Base-by-base conservation (phyloP, 2,113 vertebrate genomes). In the Cebus imitator region DNA sequence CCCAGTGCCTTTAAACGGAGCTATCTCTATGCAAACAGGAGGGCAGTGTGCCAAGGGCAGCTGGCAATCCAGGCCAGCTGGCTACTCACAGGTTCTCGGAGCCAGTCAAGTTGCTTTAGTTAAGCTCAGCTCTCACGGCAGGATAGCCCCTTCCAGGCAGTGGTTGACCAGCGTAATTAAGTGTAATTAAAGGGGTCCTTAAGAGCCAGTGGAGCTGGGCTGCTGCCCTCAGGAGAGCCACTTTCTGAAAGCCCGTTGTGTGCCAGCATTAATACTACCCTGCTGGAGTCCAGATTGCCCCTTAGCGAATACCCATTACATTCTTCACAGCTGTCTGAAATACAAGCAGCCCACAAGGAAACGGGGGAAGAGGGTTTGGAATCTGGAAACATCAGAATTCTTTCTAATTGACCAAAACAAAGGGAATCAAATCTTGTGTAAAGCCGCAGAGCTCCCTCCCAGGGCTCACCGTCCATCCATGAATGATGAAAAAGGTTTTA, bases 401-500 rank as follows among this genome's bases (percentile, higher is more conserved):
- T 92, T 78, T 97, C 75, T 94, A 95, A 97, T 97, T 94, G 87
- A 76, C 92, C 96, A 57, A 97, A 95, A 97, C 92, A 97, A 97
- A 98, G 35, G 95, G 88, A 97, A 96, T n/a, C 73, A 61, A 93
- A 96, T 87, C n/a, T 80, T 3, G 4, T 23, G 43, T 17, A 82
- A 93, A 85, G 52, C 76, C 4, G 2, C 85, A 68, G 80, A 20
- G 37, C 58, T 87, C 58, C 70, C 87, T 30, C 52, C 87, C 45
- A 0, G 25, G 1, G 94, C 99, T 99, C 85, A 99, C 99, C 79
- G 99, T 99, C 99, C 99, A 99, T 75, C 99, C 99, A 14, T 99
- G 99, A 95, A 99, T 99, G 98, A 99, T 99, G 94, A 99, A 98
- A 97, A 99, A 99, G 0, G 99, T 99, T 97, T 99, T 99, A 1